Base-by-base conservation (phyloP, 2,888 invertebrate species). In the Matsumyia berberina region DNA sequence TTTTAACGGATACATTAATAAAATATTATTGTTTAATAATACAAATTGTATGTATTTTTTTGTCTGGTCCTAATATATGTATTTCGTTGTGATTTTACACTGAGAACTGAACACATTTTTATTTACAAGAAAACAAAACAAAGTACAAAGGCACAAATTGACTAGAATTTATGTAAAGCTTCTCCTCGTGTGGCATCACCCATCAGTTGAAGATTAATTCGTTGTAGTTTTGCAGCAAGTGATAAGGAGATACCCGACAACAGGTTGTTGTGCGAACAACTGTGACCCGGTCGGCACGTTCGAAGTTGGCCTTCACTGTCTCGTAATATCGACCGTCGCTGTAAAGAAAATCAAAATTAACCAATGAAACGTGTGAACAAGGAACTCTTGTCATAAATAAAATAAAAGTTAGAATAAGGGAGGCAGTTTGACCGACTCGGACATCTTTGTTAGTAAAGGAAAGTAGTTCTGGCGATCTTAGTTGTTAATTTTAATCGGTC, bases 241-340 rank as follows among this genome's bases (percentile, higher is more conserved):
- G 97, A 90, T 98, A 97, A 89, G 98, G 96, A 51, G 98, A 97
- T 8, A 99, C 98, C 85, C 96, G 94, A 91, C 98, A 99, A 92
- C 97, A 99, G 86, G 98, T 99, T 2, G 98, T 97, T 2, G 99
- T 98, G 74, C 99, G 94, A 0, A 99, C 99, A 8, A 99, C 99
- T 0, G 99, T 99, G 88, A 95, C 95, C 87, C 99, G 94, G 92
- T 99, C 99, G 0, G 99, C 99, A 88, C 99, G 94, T 92, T 99
- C 99, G 92, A 99, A 99, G 93, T 99, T 99, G 0, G 99, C 99
- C 92, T 99, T 98, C 37, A 99, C 99, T 87, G 99, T 96, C 92
- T 99, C 99, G 91, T 99, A 99, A 92, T 99, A 99, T 79, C 99
- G 96, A 0, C 99, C 99, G 91, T 99, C 99, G 90, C 98, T 97